A percentile compares a stretch with the other conserved stretches of the same genome.
Evolutionary conservation across 2,797 vertebrate genomes (phyloP).

Genomic region (Ctenosaura bakeri): DNA sequence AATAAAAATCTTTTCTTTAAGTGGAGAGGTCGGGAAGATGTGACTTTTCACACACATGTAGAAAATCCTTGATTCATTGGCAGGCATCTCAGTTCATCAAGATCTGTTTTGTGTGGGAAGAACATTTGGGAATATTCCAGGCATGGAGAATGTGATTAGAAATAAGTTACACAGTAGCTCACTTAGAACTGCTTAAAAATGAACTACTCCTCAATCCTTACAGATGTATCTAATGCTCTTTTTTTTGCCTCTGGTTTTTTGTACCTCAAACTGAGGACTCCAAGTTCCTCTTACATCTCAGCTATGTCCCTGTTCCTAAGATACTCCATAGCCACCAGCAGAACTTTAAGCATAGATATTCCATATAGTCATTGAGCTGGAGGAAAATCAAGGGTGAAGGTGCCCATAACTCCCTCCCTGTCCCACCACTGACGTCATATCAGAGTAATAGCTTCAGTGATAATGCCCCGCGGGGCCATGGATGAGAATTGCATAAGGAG

Average conservation of each 20-base stretch:
- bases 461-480: slow-evolving; percentile 51
- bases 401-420: slow-evolving; percentile 36
- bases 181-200: not conserved
- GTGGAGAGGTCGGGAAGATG: not conserved
- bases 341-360: slow-evolving; percentile 46
- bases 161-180: not conserved
- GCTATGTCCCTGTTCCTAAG: slow-evolving; percentile 39
- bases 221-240: not conserved
- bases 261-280: not conserved
- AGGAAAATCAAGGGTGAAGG: slow-evolving; percentile 56
- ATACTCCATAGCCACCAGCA: slow-evolving; percentile 29
- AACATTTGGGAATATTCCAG: no score
- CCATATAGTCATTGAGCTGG: slow-evolving; percentile 47
- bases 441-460: slow-evolving; percentile 62
- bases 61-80: not conserved
- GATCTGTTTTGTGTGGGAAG: not conserved
- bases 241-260: not conserved
- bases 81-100: not conserved
- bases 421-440: not conserved
- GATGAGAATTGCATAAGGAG: slow-evolving; percentile 56
- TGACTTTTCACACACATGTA: not conserved
- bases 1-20: not conserved
- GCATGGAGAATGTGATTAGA: not conserved
- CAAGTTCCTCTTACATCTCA: slow-evolving; percentile 30
- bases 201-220: not conserved